Percentiles rank a stretch among this genome's conserved stretches.
These are phyloP conservation scores for Pteropus rufus DNA, from an alignment of 2,797 vertebrate species.

Conservation along the genomic window DNA sequence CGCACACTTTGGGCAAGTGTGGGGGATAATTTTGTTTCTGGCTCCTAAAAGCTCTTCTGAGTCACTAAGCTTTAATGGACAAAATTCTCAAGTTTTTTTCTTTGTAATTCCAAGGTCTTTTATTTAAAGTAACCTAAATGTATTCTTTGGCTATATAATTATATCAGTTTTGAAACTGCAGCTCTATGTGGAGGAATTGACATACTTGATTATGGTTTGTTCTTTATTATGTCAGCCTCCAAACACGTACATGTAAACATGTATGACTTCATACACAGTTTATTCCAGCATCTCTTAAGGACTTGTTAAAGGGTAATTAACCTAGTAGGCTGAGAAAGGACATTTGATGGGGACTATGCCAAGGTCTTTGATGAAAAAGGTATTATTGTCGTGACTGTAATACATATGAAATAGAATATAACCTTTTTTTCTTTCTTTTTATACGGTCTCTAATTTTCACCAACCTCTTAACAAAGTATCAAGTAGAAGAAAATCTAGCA, in stretches of 20 bases:
- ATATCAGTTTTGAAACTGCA: neutral
- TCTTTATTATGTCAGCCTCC: neutral
- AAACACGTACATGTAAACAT: neutral
- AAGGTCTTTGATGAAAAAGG: neutral
- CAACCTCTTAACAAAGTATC: neutral
- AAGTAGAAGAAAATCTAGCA: neutral
- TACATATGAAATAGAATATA: neutral
- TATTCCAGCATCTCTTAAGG: constrained; percentile 6
- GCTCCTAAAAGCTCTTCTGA: neutral
- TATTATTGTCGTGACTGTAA: neutral
- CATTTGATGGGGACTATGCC: neutral
- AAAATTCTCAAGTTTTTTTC: constrained; percentile 8
- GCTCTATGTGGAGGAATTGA: neutral
- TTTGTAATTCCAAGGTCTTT: neutral
- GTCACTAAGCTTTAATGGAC: neutral
- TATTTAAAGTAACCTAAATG: neutral
- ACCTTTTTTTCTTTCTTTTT: neutral
- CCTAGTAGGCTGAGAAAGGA: neutral
- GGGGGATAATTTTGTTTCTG: neutral
- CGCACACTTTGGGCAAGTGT: neutral
- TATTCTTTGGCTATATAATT: neutral
- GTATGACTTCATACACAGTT: neutral
- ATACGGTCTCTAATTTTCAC: neutral
- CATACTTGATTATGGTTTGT: neutral
- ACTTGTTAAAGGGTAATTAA: neutral